These are phyloP conservation scores for Silurus glanis DNA, from an alignment of 2,113 vertebrate species.

Conservation along the genomic window DNA sequence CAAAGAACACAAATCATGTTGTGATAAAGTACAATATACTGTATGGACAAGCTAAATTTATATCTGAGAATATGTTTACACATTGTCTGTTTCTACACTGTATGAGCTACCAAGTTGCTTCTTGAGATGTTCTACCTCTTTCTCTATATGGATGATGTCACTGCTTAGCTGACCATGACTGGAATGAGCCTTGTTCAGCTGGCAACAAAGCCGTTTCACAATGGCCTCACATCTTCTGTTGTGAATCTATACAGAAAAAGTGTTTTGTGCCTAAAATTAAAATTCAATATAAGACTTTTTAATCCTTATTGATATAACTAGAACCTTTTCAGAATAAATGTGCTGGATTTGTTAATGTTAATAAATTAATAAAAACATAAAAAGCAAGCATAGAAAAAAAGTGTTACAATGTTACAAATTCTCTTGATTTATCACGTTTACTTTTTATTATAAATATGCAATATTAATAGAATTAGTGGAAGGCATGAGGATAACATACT, in stretches of 20 bases:
- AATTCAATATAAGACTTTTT: background rate
- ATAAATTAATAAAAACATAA: background rate
- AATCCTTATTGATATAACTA: background rate
- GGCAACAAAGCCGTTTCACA: slow-evolving; percentile 66
- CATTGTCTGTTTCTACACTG: background rate
- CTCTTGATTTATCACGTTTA: background rate
- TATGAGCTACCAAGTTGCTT: slow-evolving; percentile 46
- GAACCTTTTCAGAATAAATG: background rate
- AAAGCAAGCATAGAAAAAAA: background rate
- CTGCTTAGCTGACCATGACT: slow-evolving; percentile 57
- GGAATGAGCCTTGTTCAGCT: slow-evolving; percentile 66
- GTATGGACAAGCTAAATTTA: background rate
- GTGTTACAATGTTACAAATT: background rate
- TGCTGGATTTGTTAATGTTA: background rate
- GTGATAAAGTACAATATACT: background rate
- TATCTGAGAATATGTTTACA: background rate
- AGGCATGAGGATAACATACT: background rate
- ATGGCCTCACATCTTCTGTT: slow-evolving; percentile 69
- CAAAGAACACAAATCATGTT: background rate
- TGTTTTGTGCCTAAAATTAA: too few species aligned
- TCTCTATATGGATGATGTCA: slow-evolving; percentile 64
- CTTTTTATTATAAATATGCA: background rate
- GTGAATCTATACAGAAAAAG: slow-evolving; percentile 64
- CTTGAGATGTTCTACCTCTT: slow-evolving; percentile 60
- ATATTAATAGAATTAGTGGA: background rate